phyloP scores from a whole-genome alignment of 2,797 vertebrate genomes.

The Moxostoma hubbsi region DNA sequence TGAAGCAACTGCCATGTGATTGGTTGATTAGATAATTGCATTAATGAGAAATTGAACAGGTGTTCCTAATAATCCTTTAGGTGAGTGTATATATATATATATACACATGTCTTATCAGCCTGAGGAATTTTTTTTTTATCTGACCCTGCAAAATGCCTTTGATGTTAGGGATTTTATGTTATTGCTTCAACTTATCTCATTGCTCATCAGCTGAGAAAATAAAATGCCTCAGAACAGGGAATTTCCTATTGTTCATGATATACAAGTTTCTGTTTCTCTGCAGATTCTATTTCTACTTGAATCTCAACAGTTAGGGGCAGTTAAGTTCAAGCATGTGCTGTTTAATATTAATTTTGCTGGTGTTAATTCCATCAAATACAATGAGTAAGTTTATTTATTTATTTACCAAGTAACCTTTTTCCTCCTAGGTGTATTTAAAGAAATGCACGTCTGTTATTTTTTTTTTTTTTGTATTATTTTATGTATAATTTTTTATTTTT shows the following conservation, averaged over 20 bases:
- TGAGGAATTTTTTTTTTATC: neutral
- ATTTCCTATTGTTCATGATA: slow-evolving; percentile 12
- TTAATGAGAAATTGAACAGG: no score
- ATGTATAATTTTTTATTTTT: neutral
- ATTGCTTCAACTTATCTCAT: slow-evolving; percentile 26
- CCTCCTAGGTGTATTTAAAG: neutral
- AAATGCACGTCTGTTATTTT: neutral
- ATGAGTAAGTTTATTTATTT: slow-evolving; percentile 26
- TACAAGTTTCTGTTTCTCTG: neutral
- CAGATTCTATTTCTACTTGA: neutral
- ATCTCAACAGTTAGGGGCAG: neutral
- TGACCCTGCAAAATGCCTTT: neutral
- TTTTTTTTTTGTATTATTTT: neutral
- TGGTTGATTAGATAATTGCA: no score
- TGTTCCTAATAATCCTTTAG: no score
- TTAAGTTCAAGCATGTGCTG: slow-evolving; percentile 27
- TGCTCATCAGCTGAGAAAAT: slow-evolving; percentile 40
- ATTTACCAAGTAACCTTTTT: neutral
- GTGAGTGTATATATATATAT: no score
- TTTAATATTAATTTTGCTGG: neutral
- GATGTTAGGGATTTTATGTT: neutral
- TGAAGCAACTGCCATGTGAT: no score
- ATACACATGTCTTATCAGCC: neutral
- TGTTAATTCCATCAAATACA: slow-evolving; percentile 7
- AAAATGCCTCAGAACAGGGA: neutral